Evolutionary conservation across 2,888 invertebrate species (phyloP).

Genomic region (Lochmaea crataegi): DNA sequence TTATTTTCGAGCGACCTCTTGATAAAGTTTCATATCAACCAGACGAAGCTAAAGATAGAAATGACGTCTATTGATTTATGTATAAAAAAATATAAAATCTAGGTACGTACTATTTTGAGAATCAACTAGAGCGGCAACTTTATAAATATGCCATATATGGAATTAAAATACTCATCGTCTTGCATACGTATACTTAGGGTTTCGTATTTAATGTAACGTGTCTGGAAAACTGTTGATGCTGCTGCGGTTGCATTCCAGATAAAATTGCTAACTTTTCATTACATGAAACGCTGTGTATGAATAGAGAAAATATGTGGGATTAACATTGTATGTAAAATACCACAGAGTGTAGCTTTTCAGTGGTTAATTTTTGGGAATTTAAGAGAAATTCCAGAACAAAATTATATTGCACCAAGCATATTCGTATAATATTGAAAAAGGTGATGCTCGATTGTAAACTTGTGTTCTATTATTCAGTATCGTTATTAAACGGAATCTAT

Average conservation of each 20-base stretch:
- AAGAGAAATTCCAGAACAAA: background rate
- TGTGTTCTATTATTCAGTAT: too few species aligned
- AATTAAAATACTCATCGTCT: slow-evolving; percentile 24
- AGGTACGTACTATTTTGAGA: background rate
- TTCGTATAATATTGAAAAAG: background rate
- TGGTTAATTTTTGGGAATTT: background rate
- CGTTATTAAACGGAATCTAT: too few species aligned
- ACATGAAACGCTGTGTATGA: slow-evolving; percentile 15
- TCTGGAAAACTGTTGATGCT: slow-evolving; percentile 21
- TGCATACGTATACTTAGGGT: slow-evolving; percentile 1
- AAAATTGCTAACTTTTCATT: slow-evolving; percentile 32
- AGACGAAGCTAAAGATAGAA: too few species aligned
- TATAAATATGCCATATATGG: slow-evolving; percentile 14
- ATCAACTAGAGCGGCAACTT: background rate
- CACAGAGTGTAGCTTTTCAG: background rate
- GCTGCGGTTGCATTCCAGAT: slow-evolving; percentile 27
- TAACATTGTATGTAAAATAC: slow-evolving; percentile 12
- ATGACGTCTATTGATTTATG: too few species aligned
- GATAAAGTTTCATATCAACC: too few species aligned
- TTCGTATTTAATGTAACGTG: slow-evolving; percentile 20
- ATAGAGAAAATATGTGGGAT: slow-evolving; percentile 13
- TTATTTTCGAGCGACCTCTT: too few species aligned
- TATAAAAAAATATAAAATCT: background rate
- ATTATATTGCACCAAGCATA: background rate
- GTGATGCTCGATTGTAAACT: too few species aligned